Conservation (phyloP, 2,113 vertebrate species). For the Corvus cornix region DNA sequence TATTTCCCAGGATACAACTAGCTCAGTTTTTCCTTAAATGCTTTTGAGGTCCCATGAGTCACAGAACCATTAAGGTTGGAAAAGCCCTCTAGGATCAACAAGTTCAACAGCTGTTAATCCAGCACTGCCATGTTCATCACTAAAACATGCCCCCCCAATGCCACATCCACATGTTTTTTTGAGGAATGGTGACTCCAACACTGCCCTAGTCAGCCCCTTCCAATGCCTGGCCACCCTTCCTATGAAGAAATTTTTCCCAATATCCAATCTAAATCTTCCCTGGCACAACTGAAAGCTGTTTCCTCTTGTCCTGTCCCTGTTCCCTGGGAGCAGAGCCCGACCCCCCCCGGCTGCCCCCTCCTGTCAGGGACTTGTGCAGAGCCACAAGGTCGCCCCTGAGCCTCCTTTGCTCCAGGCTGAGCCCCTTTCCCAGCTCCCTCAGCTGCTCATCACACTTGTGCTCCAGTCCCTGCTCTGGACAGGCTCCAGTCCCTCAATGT, state of each 20-base stretch:
- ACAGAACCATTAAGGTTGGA: not conserved
- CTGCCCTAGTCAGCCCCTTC: not conserved
- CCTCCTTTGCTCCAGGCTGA: not conserved
- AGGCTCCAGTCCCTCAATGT: not conserved
- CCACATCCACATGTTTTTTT: not conserved
- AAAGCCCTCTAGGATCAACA: not conserved
- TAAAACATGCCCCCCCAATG: not conserved
- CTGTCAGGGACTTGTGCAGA: not conserved
- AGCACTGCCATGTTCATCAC: not conserved
- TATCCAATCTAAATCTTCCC: not conserved
- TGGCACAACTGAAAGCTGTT: rapidly evolving
- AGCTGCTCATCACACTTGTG: not conserved
- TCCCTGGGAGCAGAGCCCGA: not conserved
- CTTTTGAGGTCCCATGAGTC: not conserved
- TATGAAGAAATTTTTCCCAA: not conserved
- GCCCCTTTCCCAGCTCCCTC: not conserved
- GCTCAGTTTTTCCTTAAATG: not conserved
- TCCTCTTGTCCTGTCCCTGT: not conserved
- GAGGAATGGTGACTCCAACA: not conserved
- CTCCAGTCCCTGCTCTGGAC: not conserved
- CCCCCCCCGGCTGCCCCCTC: not conserved
- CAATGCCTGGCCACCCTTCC: not conserved
- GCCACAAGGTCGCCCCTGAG: not conserved
- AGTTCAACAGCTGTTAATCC: not conserved
- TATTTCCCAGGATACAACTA: not conserved